Evolutionary conservation across 2,797 vertebrate genomes (phyloP), one percentile per base, ranked within the genome.

Genomic region (Halcyon smyrnensis): DNA sequence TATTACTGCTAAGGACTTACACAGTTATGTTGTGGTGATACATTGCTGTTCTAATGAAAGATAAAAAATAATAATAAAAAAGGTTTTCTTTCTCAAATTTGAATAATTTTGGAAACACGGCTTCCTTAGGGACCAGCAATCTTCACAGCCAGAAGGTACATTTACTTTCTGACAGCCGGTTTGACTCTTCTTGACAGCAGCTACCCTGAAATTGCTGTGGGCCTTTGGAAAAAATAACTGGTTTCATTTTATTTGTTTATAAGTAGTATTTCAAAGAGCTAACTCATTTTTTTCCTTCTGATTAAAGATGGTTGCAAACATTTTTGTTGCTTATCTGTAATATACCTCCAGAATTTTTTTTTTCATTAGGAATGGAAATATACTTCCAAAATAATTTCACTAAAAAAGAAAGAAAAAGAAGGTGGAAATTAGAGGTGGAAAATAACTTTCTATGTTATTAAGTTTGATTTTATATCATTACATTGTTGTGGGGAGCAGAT

Each of bases 291-390:
- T 65, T 76, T 78, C 51, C 51, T 93, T 95, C 64, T 82, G 77
- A 90, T 97, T 95, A 81, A 54, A 86, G n/a, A 91, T 76, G 57
- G 63, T 93, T 97, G 96, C 87, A 89, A 93, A 87, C 39, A 82
- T 93, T 92, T 95, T 93, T 80, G 20, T 94, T 97, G 79, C 64
- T 97, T 96, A 85, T 87, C 87, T 95, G 27, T 92, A 92, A 90
- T 89, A 87, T 90, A 85, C 45, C 88, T 94, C 45, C 90, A 88
- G 93, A 96, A 96, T 56, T 34, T 95, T 90, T 94, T 88, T 97
- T 96, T 94, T 89, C 12, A 59, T 96, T 96, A 96, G 78, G 73
- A 94, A 94, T 96, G 87, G 63, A 89, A 96, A 87, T 84, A 65
- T 68, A 53, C 65, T 95, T 96, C 37, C 20, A 91, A 97, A 97